Percentiles rank a stretch among this genome's conserved stretches.
These are phyloP conservation scores for Prochilodus magdalenae DNA, from an alignment of 2,113 vertebrate genomes.

Conservation along the genomic window DNA sequence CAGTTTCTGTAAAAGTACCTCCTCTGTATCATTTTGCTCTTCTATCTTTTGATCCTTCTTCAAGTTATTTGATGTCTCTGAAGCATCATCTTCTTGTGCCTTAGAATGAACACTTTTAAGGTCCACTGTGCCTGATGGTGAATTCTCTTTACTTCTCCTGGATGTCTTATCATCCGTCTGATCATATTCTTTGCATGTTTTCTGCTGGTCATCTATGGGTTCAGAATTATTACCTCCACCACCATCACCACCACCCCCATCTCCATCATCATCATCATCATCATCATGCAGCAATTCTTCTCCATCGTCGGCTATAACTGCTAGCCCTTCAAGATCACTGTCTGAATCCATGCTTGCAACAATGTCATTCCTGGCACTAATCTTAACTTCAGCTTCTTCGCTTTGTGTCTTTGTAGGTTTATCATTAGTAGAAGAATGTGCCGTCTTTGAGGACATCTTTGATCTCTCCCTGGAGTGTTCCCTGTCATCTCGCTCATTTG, in stretches of 20 bases:
- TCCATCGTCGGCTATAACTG: slow-evolving; percentile 48
- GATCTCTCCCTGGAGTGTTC: slow-evolving; percentile 23
- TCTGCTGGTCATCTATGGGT: neutral
- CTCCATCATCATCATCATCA: slow-evolving; percentile 32
- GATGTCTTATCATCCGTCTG: neutral
- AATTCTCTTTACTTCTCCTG: neutral
- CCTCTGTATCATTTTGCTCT: slow-evolving; percentile 25
- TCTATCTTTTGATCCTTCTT: neutral
- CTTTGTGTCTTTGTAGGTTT: neutral
- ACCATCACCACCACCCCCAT: slow-evolving; percentile 11
- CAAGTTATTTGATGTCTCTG: neutral
- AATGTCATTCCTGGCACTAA: neutral
- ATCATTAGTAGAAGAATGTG: slow-evolving; percentile 23
- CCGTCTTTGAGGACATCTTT: neutral
- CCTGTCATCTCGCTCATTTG: slow-evolving; percentile 16
- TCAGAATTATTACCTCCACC: too few species aligned
- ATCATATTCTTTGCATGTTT: neutral
- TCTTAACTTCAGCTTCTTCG: neutral
- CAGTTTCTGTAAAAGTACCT: slow-evolving; percentile 24
- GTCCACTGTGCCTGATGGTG: neutral
- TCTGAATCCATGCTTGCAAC: slow-evolving; percentile 22
- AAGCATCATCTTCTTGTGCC: neutral
- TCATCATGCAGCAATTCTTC: slow-evolving; percentile 33
- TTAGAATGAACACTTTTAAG: neutral
- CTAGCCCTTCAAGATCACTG: slow-evolving; percentile 53